A percentile compares a stretch with the other conserved stretches of the same genome.
These are phyloP conservation scores for Thera obeliscata DNA, from an alignment of 2,888 invertebrate genomes.

Conservation along the genomic window DNA sequence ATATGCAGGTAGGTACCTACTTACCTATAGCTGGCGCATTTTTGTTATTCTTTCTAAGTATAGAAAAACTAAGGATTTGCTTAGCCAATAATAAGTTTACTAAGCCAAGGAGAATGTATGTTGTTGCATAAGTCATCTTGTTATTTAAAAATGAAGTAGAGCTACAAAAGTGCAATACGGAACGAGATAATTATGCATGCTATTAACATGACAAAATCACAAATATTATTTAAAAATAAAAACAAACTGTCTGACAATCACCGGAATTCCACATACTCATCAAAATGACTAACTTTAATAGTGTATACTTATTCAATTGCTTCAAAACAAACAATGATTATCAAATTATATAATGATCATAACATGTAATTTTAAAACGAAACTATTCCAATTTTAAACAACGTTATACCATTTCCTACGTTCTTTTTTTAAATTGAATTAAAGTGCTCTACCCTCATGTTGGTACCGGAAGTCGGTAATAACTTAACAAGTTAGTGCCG, in stretches of 20 bases:
- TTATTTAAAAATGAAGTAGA: too few relatives aligned
- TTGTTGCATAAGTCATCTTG: too few relatives aligned
- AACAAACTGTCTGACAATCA: conserved; percentile 24
- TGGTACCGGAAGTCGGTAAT: conserved; percentile 23
- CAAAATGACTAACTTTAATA: conserved; percentile 24
- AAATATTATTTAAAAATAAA: conserved; percentile 31
- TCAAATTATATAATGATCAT: conserved; percentile 5
- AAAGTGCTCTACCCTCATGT: conserved; percentile 3
- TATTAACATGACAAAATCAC: conserved; percentile 22
- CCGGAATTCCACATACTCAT: conserved; percentile 37
- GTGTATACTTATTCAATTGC: conserved; percentile 21
- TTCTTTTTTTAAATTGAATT: conserved; percentile 16
- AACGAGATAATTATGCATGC: conserved; percentile 8
- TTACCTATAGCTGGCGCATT: too few relatives aligned
- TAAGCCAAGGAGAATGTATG: too few relatives aligned
- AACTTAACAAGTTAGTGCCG: conserved; percentile 9
- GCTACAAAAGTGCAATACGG: conserved; percentile 12
- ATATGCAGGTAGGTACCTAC: too few relatives aligned
- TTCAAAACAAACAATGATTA: conserved; percentile 24
- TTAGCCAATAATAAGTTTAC: too few relatives aligned
- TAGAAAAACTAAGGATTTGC: too few relatives aligned
- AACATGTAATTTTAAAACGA: conserved; percentile 15
- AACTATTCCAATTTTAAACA: conserved; percentile 15
- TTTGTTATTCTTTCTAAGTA: too few relatives aligned
- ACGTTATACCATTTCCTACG: conserved; percentile 4